These are phyloP conservation scores for Gorsachius magnificus DNA, from an alignment of 2,797 vertebrate genomes.

Conservation along the genomic window DNA sequence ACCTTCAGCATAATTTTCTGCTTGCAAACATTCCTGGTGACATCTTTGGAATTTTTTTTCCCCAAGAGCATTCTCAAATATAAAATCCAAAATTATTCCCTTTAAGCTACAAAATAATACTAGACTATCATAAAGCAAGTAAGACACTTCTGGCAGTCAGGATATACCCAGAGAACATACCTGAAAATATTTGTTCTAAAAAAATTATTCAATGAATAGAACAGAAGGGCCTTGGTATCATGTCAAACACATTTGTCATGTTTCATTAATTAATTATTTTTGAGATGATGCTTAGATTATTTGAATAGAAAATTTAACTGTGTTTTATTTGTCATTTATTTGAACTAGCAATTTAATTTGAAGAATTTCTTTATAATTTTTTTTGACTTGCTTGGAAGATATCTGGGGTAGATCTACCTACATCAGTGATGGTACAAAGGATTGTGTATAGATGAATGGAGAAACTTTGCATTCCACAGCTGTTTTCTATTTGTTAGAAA, in stretches of 20 bases:
- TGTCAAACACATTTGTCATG: conserved; percentile 4
- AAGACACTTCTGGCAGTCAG: neutral
- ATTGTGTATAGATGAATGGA: neutral
- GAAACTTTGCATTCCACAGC: neutral
- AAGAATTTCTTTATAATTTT: neutral
- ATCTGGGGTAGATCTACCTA: neutral
- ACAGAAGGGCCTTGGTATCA: neutral
- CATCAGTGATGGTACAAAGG: neutral
- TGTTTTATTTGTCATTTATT: conserved; percentile 18
- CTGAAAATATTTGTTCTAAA: neutral
- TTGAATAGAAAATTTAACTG: conserved; percentile 40
- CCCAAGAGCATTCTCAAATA: neutral
- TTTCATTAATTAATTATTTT: conserved; percentile 34
- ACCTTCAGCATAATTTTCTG: neutral
- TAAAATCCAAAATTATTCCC: neutral
- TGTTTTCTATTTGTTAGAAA: neutral
- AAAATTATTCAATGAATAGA: neutral
- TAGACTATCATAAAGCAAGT: neutral
- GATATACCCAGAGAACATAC: neutral
- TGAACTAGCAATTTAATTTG: neutral
- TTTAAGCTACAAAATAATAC: neutral
- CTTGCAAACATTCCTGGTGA: neutral
- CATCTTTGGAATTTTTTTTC: neutral
- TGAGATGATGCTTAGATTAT: conserved; percentile 31
- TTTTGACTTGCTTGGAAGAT: neutral